A percentile compares a stretch with the other conserved stretches of the same genome.
phyloP scores from a whole-genome alignment of 2,113 vertebrate genomes.

The Rutilus rutilus region DNA sequence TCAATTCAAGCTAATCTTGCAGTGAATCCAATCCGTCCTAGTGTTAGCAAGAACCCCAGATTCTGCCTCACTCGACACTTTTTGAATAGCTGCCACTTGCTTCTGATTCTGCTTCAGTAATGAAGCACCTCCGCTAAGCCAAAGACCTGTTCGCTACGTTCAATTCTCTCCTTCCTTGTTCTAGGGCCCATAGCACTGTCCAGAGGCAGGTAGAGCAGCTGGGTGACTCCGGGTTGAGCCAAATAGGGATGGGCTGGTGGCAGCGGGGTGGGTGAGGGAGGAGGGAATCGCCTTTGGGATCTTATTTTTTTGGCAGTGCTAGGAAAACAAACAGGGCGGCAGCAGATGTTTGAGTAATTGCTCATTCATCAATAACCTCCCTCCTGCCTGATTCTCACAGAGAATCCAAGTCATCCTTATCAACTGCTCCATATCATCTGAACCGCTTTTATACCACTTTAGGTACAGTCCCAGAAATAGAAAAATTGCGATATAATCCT shows the following conservation, averaged over 20 bases:
- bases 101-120: slow-evolving; percentile 12
- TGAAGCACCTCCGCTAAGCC: not conserved
- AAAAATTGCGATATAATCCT: not conserved
- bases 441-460: not conserved
- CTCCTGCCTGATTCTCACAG: slow-evolving; percentile 45
- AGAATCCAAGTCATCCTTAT: slow-evolving; percentile 30
- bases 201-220: slow-evolving; percentile 51
- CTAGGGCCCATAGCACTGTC: slow-evolving; percentile 14
- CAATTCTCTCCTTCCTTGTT: slow-evolving; percentile 13
- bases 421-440: slow-evolving; percentile 24
- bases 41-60: slow-evolving; percentile 1
- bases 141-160: not conserved
- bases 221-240: slow-evolving; percentile 1
- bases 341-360: slow-evolving; percentile 65
- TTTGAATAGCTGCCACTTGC: slow-evolving; percentile 24
- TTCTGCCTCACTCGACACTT: not conserved
- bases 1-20: slow-evolving; percentile 50
- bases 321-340: slow-evolving; percentile 54
- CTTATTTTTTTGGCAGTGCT: slow-evolving; percentile 52
- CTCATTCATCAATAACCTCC: slow-evolving; percentile 62
- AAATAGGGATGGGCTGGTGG: not conserved
- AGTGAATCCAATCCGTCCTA: slow-evolving; percentile 50
- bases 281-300: slow-evolving; percentile 28
- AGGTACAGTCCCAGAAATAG: slow-evolving; percentile 17
- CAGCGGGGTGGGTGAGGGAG: not conserved